phyloP scores from a whole-genome alignment of 1,140 invertebrate genomes.

The Leptopilina boulardi region DNA sequence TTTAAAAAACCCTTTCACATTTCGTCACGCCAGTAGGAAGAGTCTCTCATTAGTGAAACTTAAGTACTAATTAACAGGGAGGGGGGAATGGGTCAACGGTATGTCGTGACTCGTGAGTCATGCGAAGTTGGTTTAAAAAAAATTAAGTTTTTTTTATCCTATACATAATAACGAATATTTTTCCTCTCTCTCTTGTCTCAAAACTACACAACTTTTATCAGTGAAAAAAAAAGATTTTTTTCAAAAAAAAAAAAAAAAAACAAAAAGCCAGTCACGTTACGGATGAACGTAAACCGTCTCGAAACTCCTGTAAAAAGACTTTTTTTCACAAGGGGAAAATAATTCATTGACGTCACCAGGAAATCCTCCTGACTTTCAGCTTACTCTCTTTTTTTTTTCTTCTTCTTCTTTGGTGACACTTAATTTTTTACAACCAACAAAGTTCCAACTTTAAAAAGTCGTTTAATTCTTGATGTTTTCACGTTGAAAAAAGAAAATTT shows the following conservation, averaged over 20 bases:
- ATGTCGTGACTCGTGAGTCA: neutral
- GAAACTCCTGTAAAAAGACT: neutral
- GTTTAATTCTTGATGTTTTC: too few relatives aligned
- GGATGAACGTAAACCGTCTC: neutral
- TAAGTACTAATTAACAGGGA: neutral
- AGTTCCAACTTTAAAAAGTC: neutral
- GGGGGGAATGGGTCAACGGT: constrained; percentile 3
- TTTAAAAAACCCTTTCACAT: neutral
- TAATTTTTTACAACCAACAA: too few relatives aligned
- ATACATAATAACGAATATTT: neutral
- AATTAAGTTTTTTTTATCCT: neutral
- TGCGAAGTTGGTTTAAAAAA: neutral
- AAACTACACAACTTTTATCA: neutral
- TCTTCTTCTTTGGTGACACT: too few relatives aligned
- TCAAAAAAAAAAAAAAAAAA: neutral
- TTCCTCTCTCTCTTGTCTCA: neutral
- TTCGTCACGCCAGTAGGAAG: neutral
- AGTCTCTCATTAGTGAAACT: neutral
- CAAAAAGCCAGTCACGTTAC: neutral
- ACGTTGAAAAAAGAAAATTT: too few relatives aligned
- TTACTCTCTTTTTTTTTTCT: neutral
- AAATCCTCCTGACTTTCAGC: neutral
- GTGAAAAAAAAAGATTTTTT: too few relatives aligned
- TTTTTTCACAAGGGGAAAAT: neutral
- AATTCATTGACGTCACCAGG: neutral